Evolutionary conservation across 2,113 vertebrate species (phyloP), one percentile per base, ranked within the genome.

Genomic region (Callorhinus ursinus): DNA sequence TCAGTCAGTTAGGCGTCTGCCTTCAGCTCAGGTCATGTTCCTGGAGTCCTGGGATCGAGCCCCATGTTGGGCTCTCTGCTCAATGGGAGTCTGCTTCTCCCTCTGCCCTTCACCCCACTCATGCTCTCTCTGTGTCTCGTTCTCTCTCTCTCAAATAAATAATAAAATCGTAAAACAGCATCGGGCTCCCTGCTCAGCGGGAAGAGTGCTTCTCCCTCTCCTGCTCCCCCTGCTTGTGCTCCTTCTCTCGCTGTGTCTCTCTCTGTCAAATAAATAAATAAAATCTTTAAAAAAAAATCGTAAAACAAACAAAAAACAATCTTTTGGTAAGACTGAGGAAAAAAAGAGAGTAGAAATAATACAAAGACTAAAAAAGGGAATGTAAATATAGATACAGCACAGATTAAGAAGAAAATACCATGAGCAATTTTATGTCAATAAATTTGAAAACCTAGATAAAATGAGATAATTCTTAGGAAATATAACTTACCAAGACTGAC

Each of bases 381-480:
- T 26, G 19, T 31, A 83, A 92, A 76, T 46, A 49, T 46, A 51
- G 16, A 76, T 14, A 42, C 22, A 72, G 72, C 16, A 61, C n/a
- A 24, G 8, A 65, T 51, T 51, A 33, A 59, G 80, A 96, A 71
- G 42, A 85, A n/a, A 94, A 85, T 86, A 39, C 1, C 36, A 46
- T 72, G 53, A 51, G 7, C 1, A 63, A 39, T 49, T 80, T 89
- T 88, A 31, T 33, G 26, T n/a, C 63, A 92, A 31, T 81, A 33
- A 13, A 61, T 90, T 91, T 83, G 59, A 92, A 94, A 88, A 83
- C 86, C 51, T 46, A 63, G 36, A 51, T 76, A 36, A 87, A 86
- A 79, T 55, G 19, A 86, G 85, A 39, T 67, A 85, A 88, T 88
- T 76, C 26, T 57, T 84, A 33, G 51, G 82, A 94, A 94, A 77